These are phyloP conservation scores for Epirrhoe tristata DNA, from an alignment of 2,888 invertebrate genomes.

Conservation along the genomic window DNA sequence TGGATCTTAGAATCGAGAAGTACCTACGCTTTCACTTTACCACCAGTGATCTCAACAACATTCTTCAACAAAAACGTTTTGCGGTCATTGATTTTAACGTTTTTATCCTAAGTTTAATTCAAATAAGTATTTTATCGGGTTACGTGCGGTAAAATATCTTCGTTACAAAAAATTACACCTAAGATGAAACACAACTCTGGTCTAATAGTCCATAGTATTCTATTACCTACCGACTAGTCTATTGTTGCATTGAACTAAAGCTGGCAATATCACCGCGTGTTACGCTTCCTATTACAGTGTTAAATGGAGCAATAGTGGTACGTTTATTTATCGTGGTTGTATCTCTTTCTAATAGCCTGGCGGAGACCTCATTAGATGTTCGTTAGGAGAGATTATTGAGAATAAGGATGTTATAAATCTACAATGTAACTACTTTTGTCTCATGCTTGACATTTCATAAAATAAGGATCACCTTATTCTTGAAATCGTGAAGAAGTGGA, in stretches of 20 bases:
- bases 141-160: too few species aligned
- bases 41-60: too few species aligned
- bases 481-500: too few species aligned
- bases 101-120: too few species aligned
- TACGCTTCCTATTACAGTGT: conserved; percentile 23
- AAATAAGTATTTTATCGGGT: too few species aligned
- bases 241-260: conserved; percentile 4
- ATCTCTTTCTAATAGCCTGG: conserved; percentile 29
- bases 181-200: neutral
- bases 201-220: neutral
- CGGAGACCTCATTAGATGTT: conserved; percentile 56
- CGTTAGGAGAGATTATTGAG: conserved; percentile 47
- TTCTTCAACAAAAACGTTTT: too few species aligned
- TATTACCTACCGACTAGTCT: neutral
- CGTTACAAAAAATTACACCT: neutral
- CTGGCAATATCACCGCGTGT: conserved; percentile 8
- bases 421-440: neutral
- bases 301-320: conserved; percentile 26
- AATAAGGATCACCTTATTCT: too few species aligned
- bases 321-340: conserved; percentile 27
- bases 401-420: neutral
- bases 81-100: too few species aligned
- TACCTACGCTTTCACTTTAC: too few species aligned
- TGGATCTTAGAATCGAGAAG: too few species aligned
- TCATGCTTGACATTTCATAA: too few species aligned